phyloP scores from a whole-genome alignment of 1,140 invertebrate genomes.

The Eupristina koningsbergeri region DNA sequence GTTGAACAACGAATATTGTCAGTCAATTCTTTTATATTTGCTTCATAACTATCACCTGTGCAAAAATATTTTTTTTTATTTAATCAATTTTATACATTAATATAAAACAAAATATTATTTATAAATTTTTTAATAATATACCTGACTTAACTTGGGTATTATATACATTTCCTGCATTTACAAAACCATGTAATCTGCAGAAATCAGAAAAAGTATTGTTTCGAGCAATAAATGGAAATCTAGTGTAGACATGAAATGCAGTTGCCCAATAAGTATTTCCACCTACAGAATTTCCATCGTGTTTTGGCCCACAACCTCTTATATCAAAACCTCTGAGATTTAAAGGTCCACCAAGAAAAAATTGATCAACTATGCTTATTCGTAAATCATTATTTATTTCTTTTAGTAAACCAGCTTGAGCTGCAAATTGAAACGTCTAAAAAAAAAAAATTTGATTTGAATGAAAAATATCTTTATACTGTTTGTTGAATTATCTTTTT shows the following conservation, averaged over 20 bases:
- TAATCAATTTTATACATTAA: too few species aligned
- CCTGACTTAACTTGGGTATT: slow-evolving; percentile 68
- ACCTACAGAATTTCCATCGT: slow-evolving; percentile 81
- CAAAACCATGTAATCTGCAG: slow-evolving; percentile 87
- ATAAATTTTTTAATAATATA: slow-evolving; percentile 43
- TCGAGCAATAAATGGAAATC: slow-evolving; percentile 87
- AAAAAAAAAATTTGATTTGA: slow-evolving; percentile 47
- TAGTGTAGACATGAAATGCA: slow-evolving; percentile 86
- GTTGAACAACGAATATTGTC: slow-evolving; percentile 77
- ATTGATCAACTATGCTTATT: slow-evolving; percentile 82
- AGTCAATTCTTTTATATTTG: slow-evolving; percentile 68
- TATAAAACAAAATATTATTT: not conserved
- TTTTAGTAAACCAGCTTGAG: slow-evolving; percentile 81
- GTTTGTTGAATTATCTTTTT: not conserved
- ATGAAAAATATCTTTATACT: not conserved
- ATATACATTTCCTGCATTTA: slow-evolving; percentile 86
- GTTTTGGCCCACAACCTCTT: slow-evolving; percentile 86
- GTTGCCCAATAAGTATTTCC: slow-evolving; percentile 85
- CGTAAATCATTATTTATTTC: slow-evolving; percentile 78
- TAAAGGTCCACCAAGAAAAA: slow-evolving; percentile 90
- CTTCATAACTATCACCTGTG: slow-evolving; percentile 65
- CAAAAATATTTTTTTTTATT: slow-evolving; percentile 52
- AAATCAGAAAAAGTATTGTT: slow-evolving; percentile 84
- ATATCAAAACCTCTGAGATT: slow-evolving; percentile 87
- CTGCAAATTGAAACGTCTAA: slow-evolving; percentile 83